phyloP scores from a whole-genome alignment of 2,888 invertebrate genomes.

The Eledone cirrhosa region DNA sequence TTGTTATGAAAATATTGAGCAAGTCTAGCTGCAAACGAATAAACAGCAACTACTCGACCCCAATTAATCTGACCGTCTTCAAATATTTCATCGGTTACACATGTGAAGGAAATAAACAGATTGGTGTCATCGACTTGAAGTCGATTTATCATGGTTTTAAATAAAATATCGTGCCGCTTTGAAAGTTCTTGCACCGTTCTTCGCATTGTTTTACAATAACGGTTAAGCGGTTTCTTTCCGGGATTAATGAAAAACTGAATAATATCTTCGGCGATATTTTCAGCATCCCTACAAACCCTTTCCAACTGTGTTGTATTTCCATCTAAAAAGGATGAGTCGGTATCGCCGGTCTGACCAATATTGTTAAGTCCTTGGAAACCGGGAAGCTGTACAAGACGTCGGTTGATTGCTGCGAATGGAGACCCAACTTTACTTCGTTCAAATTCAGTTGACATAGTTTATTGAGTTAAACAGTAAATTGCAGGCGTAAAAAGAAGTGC shows the following conservation, averaged over 20 bases:
- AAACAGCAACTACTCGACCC: slow-evolving; percentile 64
- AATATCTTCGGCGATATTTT: slow-evolving; percentile 54
- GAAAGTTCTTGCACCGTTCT: slow-evolving; percentile 61
- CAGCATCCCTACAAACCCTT: slow-evolving; percentile 53
- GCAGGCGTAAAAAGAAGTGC: too few species aligned
- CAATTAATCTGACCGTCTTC: slow-evolving; percentile 63
- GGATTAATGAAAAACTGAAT: slow-evolving; percentile 47
- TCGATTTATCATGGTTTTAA: slow-evolving; percentile 61
- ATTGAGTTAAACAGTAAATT: too few species aligned
- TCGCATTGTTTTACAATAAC: slow-evolving; percentile 62
- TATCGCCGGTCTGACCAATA: slow-evolving; percentile 43
- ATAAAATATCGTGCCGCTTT: slow-evolving; percentile 58
- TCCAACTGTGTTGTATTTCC: slow-evolving; percentile 50
- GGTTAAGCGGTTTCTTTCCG: slow-evolving; percentile 49
- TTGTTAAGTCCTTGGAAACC: slow-evolving; percentile 52
- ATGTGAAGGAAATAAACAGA: slow-evolving; percentile 56
- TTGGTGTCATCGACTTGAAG: slow-evolving; percentile 48
- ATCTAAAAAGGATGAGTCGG: slow-evolving; percentile 48
- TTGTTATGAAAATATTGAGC: slow-evolving; percentile 46
- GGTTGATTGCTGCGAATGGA: slow-evolving; percentile 55
- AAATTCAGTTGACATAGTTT: slow-evolving; percentile 8
- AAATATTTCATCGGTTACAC: slow-evolving; percentile 63
- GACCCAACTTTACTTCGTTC: slow-evolving; percentile 37
- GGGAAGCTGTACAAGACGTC: slow-evolving; percentile 53
- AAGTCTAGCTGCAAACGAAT: slow-evolving; percentile 60